Percentiles rank a stretch among this genome's conserved stretches.
Conservation (phyloP, 2,888 invertebrate genomes). For the Eutolmus rufibarbis region DNA sequence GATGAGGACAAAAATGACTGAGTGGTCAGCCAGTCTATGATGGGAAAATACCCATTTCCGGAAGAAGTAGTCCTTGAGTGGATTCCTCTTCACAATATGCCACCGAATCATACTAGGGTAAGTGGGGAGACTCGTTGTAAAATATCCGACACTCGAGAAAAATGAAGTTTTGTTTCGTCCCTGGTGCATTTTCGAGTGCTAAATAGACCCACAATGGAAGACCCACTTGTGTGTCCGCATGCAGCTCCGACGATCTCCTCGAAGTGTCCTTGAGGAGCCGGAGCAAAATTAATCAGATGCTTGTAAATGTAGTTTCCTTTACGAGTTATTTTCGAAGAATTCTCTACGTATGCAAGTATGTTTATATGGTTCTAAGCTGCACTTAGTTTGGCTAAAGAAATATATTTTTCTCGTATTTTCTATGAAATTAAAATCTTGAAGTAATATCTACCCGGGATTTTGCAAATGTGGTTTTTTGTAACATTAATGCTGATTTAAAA, state of each 20-base stretch:
- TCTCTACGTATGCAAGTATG: background rate
- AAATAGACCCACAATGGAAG: background rate
- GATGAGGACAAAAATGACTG: conserved; percentile 35
- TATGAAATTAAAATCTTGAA: too few relatives aligned
- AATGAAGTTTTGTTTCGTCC: conserved; percentile 2
- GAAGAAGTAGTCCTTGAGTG: conserved; percentile 32
- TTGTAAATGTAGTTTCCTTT: background rate
- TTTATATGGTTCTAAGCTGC: background rate
- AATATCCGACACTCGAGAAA: conserved; percentile 27
- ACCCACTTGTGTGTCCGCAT: background rate
- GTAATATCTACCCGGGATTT: too few relatives aligned
- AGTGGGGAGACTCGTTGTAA: background rate
- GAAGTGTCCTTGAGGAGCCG: background rate
- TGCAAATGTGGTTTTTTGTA: too few relatives aligned
- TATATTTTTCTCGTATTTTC: background rate
- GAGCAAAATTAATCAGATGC: background rate
- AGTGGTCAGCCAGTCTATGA: conserved; percentile 8
- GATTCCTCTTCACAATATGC: conserved; percentile 3
- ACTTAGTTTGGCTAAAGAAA: background rate
- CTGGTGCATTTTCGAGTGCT: conserved; percentile 6
- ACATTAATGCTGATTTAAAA: too few relatives aligned
- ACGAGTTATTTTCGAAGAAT: background rate
- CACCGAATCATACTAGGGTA: conserved; percentile 4
- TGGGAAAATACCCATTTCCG: conserved; percentile 18
- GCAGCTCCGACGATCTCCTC: background rate